Base-by-base conservation (phyloP, 1,140 invertebrate species). In the Dufourea novaeangliae region DNA sequence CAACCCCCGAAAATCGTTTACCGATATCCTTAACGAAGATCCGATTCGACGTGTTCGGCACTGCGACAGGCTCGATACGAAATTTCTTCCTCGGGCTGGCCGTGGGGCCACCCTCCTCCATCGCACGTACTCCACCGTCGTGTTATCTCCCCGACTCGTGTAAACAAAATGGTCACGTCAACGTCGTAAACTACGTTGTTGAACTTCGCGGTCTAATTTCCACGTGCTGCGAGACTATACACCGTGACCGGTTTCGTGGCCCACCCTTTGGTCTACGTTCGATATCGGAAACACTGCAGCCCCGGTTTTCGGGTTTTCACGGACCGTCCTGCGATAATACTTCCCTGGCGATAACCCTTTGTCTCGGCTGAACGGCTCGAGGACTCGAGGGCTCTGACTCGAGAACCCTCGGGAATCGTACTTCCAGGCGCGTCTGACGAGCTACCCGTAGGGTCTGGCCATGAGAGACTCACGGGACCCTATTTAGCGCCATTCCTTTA, bases 151-250 rank as follows among this genome's bases (percentile, higher is more conserved):
- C 37, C 54, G 66, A n/a, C 59, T 54, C 69, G 68, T 62, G 82
- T 73, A 84, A 86, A 87, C 82, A 86, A 82, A 84, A 86, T 74
- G 79, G 76, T 83, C 81, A 80, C 78, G 79, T 78, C 79, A 82
- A 75, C 77, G 67, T 82, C 82, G 86, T 86, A 86, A 84, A 87
- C 84, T 76, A 57, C n/a, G n/a, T n/a, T 64, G 71, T 76, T 63
- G 67, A 86, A 82, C 67, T 79, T 84, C 73, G 73, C 70, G 82
- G 73, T 87, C 84, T 84, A 87, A 87, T 87, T 86, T 84, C 84
- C 79, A 73, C 73, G 52, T n/a, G 20, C 46, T 17, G 46, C 20
- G 3, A 37, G 34, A 37, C 3, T 5, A 8, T 37, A 8, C 34
- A 8, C 34, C 34, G 3, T n/a, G 46, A 50, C 17, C 46, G 46